Evolutionary conservation across 1,140 invertebrate species (phyloP), one percentile per base, ranked within the genome.

Genomic region (Galendromus occidentalis): DNA sequence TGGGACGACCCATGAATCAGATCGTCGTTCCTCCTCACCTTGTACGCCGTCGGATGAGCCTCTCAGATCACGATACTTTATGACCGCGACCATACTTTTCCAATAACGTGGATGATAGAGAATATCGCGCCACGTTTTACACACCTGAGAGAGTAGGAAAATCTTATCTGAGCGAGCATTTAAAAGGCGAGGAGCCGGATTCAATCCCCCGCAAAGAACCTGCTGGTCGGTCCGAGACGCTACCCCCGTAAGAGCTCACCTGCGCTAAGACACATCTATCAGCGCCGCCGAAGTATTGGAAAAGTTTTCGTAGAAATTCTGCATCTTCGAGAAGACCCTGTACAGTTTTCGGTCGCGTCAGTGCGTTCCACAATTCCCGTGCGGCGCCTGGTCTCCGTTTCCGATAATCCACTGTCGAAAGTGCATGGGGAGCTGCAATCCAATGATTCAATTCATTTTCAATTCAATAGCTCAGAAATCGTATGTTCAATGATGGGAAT

Each of bases 81-180:
- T 76, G 1, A 87, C 84, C 0, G 88, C 87, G 51, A 86, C 78
- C 44, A 92, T 77, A 1, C 87, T 86, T 18, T 81, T 79, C 90
- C 90, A 94, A 76, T 85, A 88, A 45, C 83, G 79, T 0, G 86
- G 86, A 25, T 86, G 82, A 74, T 93, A 93, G 25, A 93, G 76
- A 63, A 90, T 79, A 71, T 90, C 86, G 66, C 87, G 80, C 90
- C 90, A 93, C 73, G 82, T 80, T 67, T 82, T 80, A 76, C 88
- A 91, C 41, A 85, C 84, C 78, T 88, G 85, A 25, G 4, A 9
- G 33, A 39, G 9, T 6, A 4, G 33, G 9, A 39, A 39, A 39
- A 39, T 39, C 33, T 39, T 39, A 39, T 39, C 33, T 39, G 33
- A 39, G 33, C 4, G 4, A 39, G n/a, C 9, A 39, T 39, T 39